Evolutionary conservation across 1,140 invertebrate species (phyloP), one percentile per base, ranked within the genome.

Genomic region (Aplysia californica): DNA sequence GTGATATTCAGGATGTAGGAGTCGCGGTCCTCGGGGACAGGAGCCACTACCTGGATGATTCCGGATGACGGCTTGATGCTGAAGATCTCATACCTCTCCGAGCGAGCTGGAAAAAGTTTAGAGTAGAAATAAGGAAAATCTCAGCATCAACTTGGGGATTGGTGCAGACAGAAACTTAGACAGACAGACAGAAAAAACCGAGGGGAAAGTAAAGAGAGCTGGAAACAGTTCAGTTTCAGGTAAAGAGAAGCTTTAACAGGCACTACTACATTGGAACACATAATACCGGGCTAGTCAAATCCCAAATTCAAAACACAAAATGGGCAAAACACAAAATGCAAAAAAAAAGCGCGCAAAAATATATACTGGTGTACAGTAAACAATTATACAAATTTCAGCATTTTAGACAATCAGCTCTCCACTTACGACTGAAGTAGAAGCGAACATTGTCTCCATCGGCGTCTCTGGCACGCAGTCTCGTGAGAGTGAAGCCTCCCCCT

Each of bases 381-480:
- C n/a, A n/a, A n/a, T n/a, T n/a, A n/a, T n/a, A n/a, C n/a, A n/a
- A n/a, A n/a, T n/a, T n/a, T n/a, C n/a, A n/a, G n/a, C n/a, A n/a
- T n/a, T n/a, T n/a, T n/a, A n/a, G n/a, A n/a, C n/a, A 31, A 0
- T 3, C 44, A 15, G 44, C 44, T n/a, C 10, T 15, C 10, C 44
- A 82, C 83, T 80, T 78, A 86, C 84, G 75, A 58, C 80, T 77
- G 69, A 89, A 86, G 55, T 80, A 84, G 73, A 85, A 88, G 41
- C 79, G 80, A n/a, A 89, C 82, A n/a, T 80, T 84, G 78, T 89
- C 88, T 1, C 86, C 96, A 89, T 99, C 97, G 39, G 94, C 95
- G 88, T 99, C 97, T 0, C 94, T 95, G 0, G 97, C 97, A 26
- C 95, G 94, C 0, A 99, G 95, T 0, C 97, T 94, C 0, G 98